Base-by-base conservation (phyloP, 2,113 vertebrate species). In the Chloropsis cyanopogon region DNA sequence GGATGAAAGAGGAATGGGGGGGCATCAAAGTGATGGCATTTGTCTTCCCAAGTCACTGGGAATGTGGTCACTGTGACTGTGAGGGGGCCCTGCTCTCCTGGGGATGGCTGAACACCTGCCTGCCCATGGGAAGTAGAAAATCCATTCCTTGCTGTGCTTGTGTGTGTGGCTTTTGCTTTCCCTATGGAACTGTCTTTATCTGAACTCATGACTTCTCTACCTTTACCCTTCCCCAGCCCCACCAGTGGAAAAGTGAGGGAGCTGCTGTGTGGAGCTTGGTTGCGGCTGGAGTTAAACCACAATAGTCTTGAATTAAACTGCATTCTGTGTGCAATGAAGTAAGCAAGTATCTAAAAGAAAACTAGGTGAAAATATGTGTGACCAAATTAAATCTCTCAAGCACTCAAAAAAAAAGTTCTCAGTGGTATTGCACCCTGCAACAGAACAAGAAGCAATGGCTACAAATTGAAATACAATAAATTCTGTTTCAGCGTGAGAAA, bases 91-190 rank as follows among this genome's bases (percentile, higher is more conserved):
- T 59, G 61, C 13, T 50, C 44, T 59, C 35, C 61, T 37, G 52
- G 25, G 1, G 11, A 44, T 59, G 39, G 39, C 39, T 9, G 57
- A 72, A 46, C 47, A 53, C 10, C 39, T 0, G 0, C 39, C 39
- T 21, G 47, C 39, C 20, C 68, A 61, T 0, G 26, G 25, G 11
- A 52, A 59, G 31, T 21, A 37, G 17, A 1, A 25, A 76, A 31
- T 31, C 50, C 6, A 35, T 42, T 59, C 35, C 31, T 59, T 42
- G 21, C 25, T 76, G 57, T 59, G 35, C 17, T 31, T 42, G 25
- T 37, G 21, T 59, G 44, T 1, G 0, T 0, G 0, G 14, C 11
- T 76, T 59, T 10, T 50, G 31, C 17, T 26, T 68, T 18, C 44
- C 35, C 17, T 50, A 6, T 18, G 31, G 25, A 66, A 42, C 25